phyloP scores from a whole-genome alignment of 2,888 invertebrate genomes.

The Altica lythri region DNA sequence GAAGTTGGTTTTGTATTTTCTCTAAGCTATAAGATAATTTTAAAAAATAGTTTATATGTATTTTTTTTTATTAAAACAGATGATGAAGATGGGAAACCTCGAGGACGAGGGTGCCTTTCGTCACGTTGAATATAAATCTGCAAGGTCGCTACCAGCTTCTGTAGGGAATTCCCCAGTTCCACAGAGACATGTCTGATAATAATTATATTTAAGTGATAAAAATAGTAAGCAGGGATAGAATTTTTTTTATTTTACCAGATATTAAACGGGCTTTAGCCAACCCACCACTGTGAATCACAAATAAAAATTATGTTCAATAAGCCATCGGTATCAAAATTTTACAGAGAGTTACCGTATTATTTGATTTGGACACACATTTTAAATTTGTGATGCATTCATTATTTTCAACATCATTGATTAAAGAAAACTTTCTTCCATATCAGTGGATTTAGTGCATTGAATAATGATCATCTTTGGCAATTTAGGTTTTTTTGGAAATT shows the following conservation, averaged over 20 bases:
- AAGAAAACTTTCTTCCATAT: too few species aligned
- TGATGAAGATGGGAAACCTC: conserved; percentile 65
- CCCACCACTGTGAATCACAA: too few species aligned
- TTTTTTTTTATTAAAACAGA: conserved; percentile 59
- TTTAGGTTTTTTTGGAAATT: too few species aligned
- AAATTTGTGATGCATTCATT: too few species aligned
- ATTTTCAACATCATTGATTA: too few species aligned
- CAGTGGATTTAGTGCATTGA: too few species aligned
- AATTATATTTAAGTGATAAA: conserved; percentile 32
- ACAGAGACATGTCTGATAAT: conserved; percentile 46
- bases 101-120: conserved; percentile 70
- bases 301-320: too few species aligned
- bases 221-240: background rate
- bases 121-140: conserved; percentile 61
- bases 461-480: too few species aligned
- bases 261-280: background rate
- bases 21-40: background rate
- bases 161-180: conserved; percentile 49
- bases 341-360: too few species aligned
- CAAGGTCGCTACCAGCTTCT: conserved; percentile 49
- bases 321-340: too few species aligned
- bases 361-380: too few species aligned
- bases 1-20: conserved; percentile 1
- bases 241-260: conserved; percentile 18
- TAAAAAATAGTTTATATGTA: conserved; percentile 6